Evolutionary conservation across 1,140 invertebrate species (phyloP).

Genomic region (Aethina tumida): DNA sequence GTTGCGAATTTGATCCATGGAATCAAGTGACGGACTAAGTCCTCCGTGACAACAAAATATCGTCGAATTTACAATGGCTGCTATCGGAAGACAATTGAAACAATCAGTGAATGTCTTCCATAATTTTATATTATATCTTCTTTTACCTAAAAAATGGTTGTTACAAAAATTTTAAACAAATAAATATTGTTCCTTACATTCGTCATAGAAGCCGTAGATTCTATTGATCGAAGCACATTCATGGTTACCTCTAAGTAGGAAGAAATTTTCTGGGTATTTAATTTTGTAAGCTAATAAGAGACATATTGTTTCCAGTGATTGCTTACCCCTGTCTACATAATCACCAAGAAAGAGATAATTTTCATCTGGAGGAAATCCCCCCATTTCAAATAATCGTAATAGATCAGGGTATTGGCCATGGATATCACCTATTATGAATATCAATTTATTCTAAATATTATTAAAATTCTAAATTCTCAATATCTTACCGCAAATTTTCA

Average conservation of each 20-base stretch:
- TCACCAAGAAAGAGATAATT: constrained; percentile 95
- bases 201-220: constrained; percentile 80
- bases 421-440: constrained; percentile 71
- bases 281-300: constrained; percentile 88
- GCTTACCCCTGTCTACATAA: constrained; percentile 85
- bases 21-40: constrained; percentile 77
- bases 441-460: neutral
- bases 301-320: constrained; percentile 80
- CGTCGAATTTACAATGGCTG: constrained; percentile 78
- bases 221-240: constrained; percentile 80
- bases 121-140: constrained; percentile 75
- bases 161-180: too few species aligned
- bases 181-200: constrained; percentile 62
- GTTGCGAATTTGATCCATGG: constrained; percentile 88
- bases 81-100: constrained; percentile 83
- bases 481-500: constrained; percentile 99
- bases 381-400: constrained; percentile 91
- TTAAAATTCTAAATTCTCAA: too few species aligned
- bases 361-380: constrained; percentile 91
- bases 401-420: constrained; percentile 93
- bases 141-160: constrained; percentile 41
- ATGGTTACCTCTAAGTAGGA: constrained; percentile 77
- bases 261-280: constrained; percentile 93
- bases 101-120: constrained; percentile 86
- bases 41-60: constrained; percentile 84